Evolutionary conservation across 2,888 invertebrate species (phyloP), one percentile per base, ranked within the genome.

Genomic region (Alitta virens): DNA sequence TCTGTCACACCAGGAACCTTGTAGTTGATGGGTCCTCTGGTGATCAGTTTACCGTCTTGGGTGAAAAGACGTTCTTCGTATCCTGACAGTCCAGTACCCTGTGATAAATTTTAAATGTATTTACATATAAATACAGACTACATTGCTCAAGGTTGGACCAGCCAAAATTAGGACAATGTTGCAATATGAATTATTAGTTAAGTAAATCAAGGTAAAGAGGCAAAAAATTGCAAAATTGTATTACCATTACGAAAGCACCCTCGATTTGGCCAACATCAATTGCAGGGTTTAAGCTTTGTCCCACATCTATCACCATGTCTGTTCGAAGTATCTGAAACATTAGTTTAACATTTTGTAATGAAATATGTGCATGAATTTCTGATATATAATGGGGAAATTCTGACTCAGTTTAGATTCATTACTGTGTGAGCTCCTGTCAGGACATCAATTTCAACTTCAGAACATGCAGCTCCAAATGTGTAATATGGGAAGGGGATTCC

Each of bases 261-360:
- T 33, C 33, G 5, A 33, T 33, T 12, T 33, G 33, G 5, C 33
- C 33, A 12, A 33, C 33, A 33, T 97, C 97, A 68, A 97, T 93
- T 1, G 96, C 95, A 2, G 97, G 97, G 83, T 97, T 97, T 60
- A 97, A 83, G 82, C 95, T 95, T 71, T 91, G 89, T 0, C 96
- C 96, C 70, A 97, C 86, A 84, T 97, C 97, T 95, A 97, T 96
- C 0, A 97, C 94, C 71, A 97, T 95, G 75, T 97, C 94, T 0
- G 92, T 90, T 74, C 90, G 86, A 40, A 93, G 81, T 1, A 95
- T 89, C 87, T 87, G 70, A 1, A 53, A 25, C 50, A 52, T 33
- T n/a, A n/a, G n/a, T n/a, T n/a, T n/a, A n/a, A n/a, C n/a, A n/a
- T n/a, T n/a, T n/a, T n/a, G n/a, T n/a, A n/a, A n/a, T n/a, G n/a